Evolutionary conservation across 2,888 invertebrate genomes (phyloP), one percentile per base, ranked within the genome.

Genomic region (Schrankia costaestrigalis): DNA sequence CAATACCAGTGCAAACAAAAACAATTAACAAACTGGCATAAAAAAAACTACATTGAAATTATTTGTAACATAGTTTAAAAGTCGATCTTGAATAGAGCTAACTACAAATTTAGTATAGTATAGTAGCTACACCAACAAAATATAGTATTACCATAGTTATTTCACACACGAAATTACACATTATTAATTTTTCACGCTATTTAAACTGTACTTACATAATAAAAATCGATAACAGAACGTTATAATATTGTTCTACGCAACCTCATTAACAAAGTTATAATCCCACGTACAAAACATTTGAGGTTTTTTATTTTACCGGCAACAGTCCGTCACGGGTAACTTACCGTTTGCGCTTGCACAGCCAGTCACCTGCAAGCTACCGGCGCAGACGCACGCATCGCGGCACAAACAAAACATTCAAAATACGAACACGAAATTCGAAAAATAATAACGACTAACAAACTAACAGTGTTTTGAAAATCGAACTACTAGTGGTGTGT

Each of bases 351-450:
- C 65, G 66, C 58, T 31, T 26, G 66, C 67, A 63, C 64, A 41
- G 67, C 69, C 85, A 86, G 86, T 87, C 85, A 84, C 85, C 86
- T 86, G 86, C 71, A 62, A 71, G 76, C 78, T 61, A 62, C 74
- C 80, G 80, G 67, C 63, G 57, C 48, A 51, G 56, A 60, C 78
- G 81, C 81, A 69, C 84, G 80, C 73, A 60, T 59, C 57, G 61
- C 58, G 60, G 54, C 56, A 44, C 26, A 45, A 46, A 56, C 44
- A 56, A 25, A 33, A 48, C 53, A 42, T 47, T 47, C 3, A 53
- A 66, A 70, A 55, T 56, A 56, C 71, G 69, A 64, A 69, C 57
- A 56, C 62, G 74, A 76, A 51, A 64, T 56, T 53, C 52, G 56
- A 63, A 38, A 23, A 29, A 14, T 54, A 59, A 61, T 69, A 58